Evolutionary conservation across 2,888 invertebrate species (phyloP).

Genomic region (Leptopterna dolabrata): DNA sequence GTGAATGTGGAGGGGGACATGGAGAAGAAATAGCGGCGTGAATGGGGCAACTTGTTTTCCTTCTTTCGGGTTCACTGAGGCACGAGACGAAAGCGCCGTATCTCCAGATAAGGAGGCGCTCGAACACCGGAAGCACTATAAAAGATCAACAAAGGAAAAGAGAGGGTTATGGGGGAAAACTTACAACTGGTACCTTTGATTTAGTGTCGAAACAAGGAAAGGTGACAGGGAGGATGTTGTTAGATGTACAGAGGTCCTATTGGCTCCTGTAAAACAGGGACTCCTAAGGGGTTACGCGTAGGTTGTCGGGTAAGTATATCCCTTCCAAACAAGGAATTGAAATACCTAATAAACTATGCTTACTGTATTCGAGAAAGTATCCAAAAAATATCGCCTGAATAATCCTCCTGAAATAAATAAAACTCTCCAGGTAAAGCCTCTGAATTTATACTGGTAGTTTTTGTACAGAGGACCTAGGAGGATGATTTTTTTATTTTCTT

Average conservation of each 20-base stretch:
- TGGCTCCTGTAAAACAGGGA: neutral
- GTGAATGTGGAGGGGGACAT: neutral
- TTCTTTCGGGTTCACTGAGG: slow-evolving; percentile 3
- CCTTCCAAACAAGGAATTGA: no score
- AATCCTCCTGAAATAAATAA: no score
- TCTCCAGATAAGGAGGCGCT: neutral
- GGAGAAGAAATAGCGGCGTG: neutral
- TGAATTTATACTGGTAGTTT: no score
- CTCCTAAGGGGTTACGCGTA: neutral
- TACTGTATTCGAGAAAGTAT: no score
- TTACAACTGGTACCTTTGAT: neutral
- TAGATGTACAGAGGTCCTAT: neutral
- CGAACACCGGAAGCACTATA: neutral
- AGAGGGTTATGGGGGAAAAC: neutral
- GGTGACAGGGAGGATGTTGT: neutral
- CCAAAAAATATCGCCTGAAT: no score
- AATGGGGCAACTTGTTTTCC: neutral
- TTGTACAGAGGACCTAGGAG: neutral
- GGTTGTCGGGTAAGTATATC: neutral
- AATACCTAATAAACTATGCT: no score
- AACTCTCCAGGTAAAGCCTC: no score
- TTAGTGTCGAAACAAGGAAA: neutral
- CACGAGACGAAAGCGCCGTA: neutral
- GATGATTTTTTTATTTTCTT: neutral
- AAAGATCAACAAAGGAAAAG: neutral